Conservation (phyloP, 2,888 invertebrate genomes). For the Spilarctia lutea region DNA sequence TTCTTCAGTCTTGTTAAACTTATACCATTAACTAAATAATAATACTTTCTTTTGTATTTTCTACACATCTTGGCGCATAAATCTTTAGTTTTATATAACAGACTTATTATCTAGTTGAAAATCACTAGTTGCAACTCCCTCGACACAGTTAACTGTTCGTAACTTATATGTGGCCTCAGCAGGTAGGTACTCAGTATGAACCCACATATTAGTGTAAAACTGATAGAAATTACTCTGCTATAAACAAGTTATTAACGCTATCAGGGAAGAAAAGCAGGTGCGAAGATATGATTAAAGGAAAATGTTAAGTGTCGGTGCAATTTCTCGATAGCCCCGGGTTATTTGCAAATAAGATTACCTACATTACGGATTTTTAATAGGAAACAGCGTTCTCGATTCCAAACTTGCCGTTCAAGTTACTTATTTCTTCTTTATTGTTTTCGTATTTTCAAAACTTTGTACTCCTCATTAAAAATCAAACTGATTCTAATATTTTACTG, state of each 20-base stretch:
- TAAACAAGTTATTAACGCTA: conserved; percentile 39
- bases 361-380: conserved; percentile 52
- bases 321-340: conserved; percentile 70
- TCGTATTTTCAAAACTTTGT: conserved; percentile 20
- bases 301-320: conserved; percentile 59
- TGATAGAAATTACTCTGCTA: conserved; percentile 30
- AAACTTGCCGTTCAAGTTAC: conserved; percentile 54
- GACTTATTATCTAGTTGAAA: not conserved
- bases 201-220: conserved; percentile 18
- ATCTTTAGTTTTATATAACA: not conserved
- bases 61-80: not conserved
- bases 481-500: not conserved
- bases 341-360: conserved; percentile 70
- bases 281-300: conserved; percentile 45
- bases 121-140: not conserved
- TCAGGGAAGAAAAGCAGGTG: conserved; percentile 43
- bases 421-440: conserved; percentile 25
- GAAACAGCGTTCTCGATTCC: conserved; percentile 55
- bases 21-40: not conserved
- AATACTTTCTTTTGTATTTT: no score
- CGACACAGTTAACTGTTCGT: not conserved
- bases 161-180: conserved; percentile 2
- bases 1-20: not conserved
- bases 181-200: conserved; percentile 17
- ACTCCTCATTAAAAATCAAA: conserved; percentile 18